Evolutionary conservation across 2,797 vertebrate species (phyloP).

Genomic region (Enteromius afrohamiltoni): DNA sequence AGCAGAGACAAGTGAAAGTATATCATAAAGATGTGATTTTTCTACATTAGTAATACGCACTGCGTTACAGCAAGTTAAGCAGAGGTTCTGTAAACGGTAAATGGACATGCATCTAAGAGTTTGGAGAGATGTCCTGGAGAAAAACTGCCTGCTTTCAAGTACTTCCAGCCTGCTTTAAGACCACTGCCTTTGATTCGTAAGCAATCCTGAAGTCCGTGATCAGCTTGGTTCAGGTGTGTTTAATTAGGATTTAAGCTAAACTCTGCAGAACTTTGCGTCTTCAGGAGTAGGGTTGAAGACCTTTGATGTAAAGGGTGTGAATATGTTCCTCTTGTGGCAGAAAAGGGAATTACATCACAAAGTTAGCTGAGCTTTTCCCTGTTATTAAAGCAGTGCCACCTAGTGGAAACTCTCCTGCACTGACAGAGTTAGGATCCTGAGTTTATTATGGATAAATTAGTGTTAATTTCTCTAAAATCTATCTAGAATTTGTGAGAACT

Average conservation of each 20-base stretch:
- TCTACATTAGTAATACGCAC: background rate
- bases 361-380: background rate
- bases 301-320: background rate
- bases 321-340: slow-evolving; percentile 37
- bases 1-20: background rate
- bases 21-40: background rate
- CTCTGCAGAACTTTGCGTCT: background rate
- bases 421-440: background rate
- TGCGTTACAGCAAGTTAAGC: background rate
- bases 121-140: background rate
- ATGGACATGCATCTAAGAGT: background rate
- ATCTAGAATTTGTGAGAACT: background rate
- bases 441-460: background rate
- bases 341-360: background rate
- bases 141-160: background rate
- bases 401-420: slow-evolving; percentile 8
- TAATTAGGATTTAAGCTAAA: background rate
- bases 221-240: background rate
- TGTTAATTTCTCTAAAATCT: background rate
- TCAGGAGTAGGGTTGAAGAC: background rate
- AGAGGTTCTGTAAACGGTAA: background rate
- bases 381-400: slow-evolving; percentile 11
- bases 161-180: background rate
- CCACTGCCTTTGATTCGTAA: background rate
- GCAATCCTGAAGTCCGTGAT: background rate